Evolutionary conservation across 2,797 vertebrate species (phyloP), one percentile per base, ranked within the genome.

Genomic region (Eleutherodactylus coqui): DNA sequence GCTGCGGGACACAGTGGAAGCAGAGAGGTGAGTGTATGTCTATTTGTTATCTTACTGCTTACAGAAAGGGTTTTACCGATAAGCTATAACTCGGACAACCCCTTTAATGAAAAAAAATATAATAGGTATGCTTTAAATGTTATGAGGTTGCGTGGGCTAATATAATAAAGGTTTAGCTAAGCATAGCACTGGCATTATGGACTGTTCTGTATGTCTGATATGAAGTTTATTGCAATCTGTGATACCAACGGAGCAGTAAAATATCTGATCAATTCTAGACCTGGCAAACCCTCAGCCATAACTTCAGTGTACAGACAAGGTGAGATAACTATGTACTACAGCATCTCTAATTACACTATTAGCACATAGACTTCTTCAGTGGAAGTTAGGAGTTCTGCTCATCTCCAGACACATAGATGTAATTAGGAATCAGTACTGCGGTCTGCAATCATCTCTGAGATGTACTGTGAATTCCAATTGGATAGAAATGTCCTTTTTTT

Each of bases 381-480:
- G 69, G 69, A 60, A 72, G 69, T 72, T 72, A 72, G 45, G 70
- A 41, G 70, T 36, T 76, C 29, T 53, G 47, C 29, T 76, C 75
- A 24, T 78, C 75, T 58, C 75, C 24, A 55, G 51, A 78, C 36
- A 78, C 34, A 29, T 32, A 76, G 47, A 78, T 34, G 24, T 58
- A 58, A 78, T 60, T 58, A 27, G 51, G n/a, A 41, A 58, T 78
- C 34, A 60, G 76, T 16, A 16, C 34, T 24, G 13, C 17, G 9
- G 73, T 76, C 27, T 53, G 21, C 49, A 53, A 53, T 77, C 75
- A 78, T 41, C 38, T 58, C 55, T 13, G 11, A 58, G 76, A 78
- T 58, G 19, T 78, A n/a, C 10, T 58, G 29, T 51, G 14, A 34
- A 51, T 75, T 75, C 32, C 32, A 58, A 34, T 58, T 58, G 4